Evolutionary conservation across 2,888 invertebrate species (phyloP).

Genomic region (Andrena trimmerana): DNA sequence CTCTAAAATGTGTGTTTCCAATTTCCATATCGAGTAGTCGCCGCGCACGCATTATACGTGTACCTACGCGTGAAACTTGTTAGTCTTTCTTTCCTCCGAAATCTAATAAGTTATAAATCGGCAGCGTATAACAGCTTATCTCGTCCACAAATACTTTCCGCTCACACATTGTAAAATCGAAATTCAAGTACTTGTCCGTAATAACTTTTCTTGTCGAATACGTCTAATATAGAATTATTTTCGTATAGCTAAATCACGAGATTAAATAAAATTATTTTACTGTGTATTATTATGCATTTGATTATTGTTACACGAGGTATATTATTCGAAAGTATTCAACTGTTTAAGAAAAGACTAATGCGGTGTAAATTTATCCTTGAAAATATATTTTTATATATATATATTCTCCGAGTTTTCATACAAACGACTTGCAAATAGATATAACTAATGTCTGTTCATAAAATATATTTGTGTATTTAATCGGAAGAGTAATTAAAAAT

Average conservation of each 20-base stretch:
- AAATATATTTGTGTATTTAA: constrained; percentile 10
- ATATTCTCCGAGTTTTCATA: constrained; percentile 12
- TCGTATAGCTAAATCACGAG: neutral
- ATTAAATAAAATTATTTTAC: constrained; percentile 27
- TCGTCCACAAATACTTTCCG: neutral
- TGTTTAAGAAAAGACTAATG: constrained; percentile 52
- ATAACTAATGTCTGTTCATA: constrained; percentile 15
- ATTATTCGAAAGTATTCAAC: constrained; percentile 26
- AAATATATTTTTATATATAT: constrained; percentile 7
- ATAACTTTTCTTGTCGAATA: neutral
- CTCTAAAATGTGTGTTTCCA: constrained; percentile 30
- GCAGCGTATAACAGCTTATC: neutral
- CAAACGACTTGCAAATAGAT: neutral
- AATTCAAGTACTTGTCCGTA: constrained; percentile 8
- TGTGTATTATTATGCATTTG: constrained; percentile 3
- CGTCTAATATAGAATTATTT: constrained; percentile 9
- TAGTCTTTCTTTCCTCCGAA: neutral
- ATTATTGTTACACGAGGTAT: constrained; percentile 25
- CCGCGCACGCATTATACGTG: no score
- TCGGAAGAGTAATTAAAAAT: constrained; percentile 28
- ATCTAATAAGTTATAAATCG: constrained; percentile 1
- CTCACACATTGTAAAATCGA: neutral
- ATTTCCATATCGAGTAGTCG: constrained; percentile 28
- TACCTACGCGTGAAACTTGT: constrained; percentile 28
- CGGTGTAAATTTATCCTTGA: constrained; percentile 33